phyloP scores from a whole-genome alignment of 2,888 invertebrate genomes.

The Clivina fossor region DNA sequence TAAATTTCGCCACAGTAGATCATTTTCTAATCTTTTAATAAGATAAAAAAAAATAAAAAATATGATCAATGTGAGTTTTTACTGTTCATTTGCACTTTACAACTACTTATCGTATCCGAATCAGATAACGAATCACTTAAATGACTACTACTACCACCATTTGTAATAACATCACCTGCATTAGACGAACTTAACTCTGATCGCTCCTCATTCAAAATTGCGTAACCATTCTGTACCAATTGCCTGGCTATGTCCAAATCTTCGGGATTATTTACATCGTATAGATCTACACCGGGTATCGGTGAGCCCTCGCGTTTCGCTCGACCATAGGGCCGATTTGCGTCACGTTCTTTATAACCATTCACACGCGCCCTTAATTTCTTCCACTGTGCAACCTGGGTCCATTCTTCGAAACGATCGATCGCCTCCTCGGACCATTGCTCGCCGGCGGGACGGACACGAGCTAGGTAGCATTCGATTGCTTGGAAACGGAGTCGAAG shows the following conservation, averaged over 20 bases:
- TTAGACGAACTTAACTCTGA: constrained; percentile 8
- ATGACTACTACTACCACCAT: constrained; percentile 11
- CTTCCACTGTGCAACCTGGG: constrained; percentile 80
- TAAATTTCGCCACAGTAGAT: too few species aligned
- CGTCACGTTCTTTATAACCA: constrained; percentile 64
- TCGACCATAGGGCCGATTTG: constrained; percentile 43
- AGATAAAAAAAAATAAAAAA: not conserved
- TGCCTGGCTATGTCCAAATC: constrained; percentile 65
- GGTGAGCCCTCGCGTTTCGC: constrained; percentile 67
- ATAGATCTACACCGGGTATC: constrained; percentile 76
- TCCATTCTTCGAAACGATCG: constrained; percentile 69
- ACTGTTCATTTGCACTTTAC: too few species aligned
- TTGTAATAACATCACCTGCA: not conserved
- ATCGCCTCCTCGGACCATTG: constrained; percentile 66
- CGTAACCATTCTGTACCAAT: constrained; percentile 63
- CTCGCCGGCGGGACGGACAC: constrained; percentile 59
- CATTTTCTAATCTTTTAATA: too few species aligned
- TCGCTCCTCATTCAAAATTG: constrained; percentile 49
- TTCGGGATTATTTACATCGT: constrained; percentile 66
- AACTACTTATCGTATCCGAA: constrained; percentile 1
- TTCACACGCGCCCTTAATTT: constrained; percentile 73
- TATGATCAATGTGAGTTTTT: not conserved
- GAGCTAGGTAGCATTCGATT: constrained; percentile 81
- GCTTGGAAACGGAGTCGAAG: constrained; percentile 77
- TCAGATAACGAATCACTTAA: constrained; percentile 3